phyloP scores from a whole-genome alignment of 1,140 invertebrate genomes.

The Halotydeus destructor region DNA sequence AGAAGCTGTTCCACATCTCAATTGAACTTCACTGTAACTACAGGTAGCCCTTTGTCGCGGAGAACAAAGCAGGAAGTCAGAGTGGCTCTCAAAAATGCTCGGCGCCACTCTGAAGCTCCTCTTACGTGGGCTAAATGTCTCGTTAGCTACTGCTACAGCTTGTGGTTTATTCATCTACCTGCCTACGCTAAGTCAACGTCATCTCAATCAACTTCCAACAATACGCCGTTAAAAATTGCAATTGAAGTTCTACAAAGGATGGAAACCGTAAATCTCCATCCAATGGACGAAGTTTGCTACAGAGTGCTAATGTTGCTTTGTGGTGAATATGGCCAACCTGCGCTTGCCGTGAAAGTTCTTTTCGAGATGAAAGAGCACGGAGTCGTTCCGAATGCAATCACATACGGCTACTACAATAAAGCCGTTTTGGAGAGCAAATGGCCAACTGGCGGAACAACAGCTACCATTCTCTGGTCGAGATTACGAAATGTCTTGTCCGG shows the following conservation, averaged over 20 bases:
- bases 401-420: constrained; percentile 68
- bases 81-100: constrained; percentile 64
- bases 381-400: constrained; percentile 88
- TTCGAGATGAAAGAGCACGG: constrained; percentile 87
- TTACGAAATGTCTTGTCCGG: constrained; percentile 73
- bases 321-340: constrained; percentile 75
- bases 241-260: constrained; percentile 68
- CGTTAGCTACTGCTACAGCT: constrained; percentile 38
- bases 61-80: constrained; percentile 87
- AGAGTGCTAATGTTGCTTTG: constrained; percentile 96
- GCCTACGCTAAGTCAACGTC: constrained; percentile 34
- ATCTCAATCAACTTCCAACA: constrained; percentile 27
- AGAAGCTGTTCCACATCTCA: not conserved
- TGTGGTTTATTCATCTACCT: constrained; percentile 93
- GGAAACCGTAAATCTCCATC: constrained; percentile 49
- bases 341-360: constrained; percentile 78
- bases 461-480: constrained; percentile 73
- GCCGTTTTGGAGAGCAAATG: constrained; percentile 81
- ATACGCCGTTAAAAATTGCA: constrained; percentile 53
- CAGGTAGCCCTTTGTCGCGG: constrained; percentile 55
- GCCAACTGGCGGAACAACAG: constrained; percentile 64
- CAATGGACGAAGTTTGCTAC: constrained; percentile 91
- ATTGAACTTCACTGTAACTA: not conserved
- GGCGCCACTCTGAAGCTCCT: constrained; percentile 42
- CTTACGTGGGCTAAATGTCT: constrained; percentile 64